Percentiles rank a stretch among this genome's conserved stretches.
These are phyloP conservation scores for Acanthopleura granulata DNA, from an alignment of 2,888 invertebrate species.

Conservation along the genomic window DNA sequence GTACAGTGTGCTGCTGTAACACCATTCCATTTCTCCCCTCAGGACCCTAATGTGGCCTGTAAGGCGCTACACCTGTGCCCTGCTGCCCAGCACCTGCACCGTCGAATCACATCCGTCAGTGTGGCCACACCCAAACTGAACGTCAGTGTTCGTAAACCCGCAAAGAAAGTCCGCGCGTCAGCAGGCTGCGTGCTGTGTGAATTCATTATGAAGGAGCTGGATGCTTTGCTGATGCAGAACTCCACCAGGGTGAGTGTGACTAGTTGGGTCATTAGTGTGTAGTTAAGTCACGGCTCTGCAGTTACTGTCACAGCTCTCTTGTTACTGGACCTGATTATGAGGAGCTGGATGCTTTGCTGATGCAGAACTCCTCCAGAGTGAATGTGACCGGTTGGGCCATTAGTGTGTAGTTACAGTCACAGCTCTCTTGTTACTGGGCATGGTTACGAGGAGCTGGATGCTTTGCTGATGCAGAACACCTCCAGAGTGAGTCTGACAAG, in stretches of 20 bases:
- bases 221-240: constrained; percentile 71
- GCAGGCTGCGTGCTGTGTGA: constrained; percentile 86
- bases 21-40: background rate
- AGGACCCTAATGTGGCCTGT: constrained; percentile 1
- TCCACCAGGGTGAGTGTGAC: constrained; percentile 39
- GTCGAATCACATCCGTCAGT: background rate
- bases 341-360: constrained; percentile 77
- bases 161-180: constrained; percentile 50
- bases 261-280: too few species aligned
- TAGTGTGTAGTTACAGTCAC: too few species aligned
- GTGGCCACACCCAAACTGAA: too few species aligned
- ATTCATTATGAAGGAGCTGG: constrained; percentile 80
- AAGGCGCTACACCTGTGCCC: background rate
- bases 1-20: too few species aligned
- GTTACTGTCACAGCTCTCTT: too few species aligned
- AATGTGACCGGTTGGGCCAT: too few species aligned
- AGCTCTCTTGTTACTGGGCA: too few species aligned
- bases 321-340: too few species aligned
- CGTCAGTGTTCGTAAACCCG: background rate
- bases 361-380: constrained; percentile 43
- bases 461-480: too few species aligned
- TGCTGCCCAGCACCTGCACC: background rate
- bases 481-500: too few species aligned
- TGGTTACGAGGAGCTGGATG: too few species aligned
- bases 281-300: too few species aligned